phyloP scores from a whole-genome alignment of 2,113 vertebrate species.

The Aegypius monachus region DNA sequence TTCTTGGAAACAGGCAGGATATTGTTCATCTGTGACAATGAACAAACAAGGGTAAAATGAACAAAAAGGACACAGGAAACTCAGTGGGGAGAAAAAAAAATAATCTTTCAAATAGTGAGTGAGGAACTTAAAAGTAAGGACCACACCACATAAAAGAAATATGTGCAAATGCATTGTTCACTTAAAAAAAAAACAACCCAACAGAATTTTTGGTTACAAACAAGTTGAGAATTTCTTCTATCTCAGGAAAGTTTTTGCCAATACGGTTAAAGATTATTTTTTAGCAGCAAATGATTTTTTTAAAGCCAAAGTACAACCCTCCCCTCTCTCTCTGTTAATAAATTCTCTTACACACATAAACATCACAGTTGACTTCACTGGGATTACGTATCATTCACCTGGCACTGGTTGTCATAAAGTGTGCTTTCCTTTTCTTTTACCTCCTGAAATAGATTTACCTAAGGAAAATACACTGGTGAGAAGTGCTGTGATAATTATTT shows the following conservation, averaged over 20 bases:
- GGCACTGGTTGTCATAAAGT: not conserved
- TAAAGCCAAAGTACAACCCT: not conserved
- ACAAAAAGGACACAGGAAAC: not conserved
- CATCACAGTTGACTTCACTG: not conserved
- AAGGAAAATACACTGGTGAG: not conserved
- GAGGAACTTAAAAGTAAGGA: not conserved
- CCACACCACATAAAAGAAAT: not conserved
- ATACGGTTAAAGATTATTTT: not conserved
- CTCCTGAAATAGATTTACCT: not conserved
- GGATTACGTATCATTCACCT: not conserved
- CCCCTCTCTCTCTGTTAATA: not conserved
- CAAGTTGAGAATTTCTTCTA: not conserved
- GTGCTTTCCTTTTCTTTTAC: not conserved
- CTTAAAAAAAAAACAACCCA: not conserved
- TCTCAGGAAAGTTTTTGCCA: not conserved
- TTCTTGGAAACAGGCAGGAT: not conserved
- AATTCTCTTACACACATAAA: not conserved
- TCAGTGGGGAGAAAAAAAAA: rapidly evolving
- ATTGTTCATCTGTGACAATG: not conserved
- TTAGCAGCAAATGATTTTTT: not conserved
- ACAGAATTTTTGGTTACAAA: not conserved
- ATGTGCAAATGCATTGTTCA: not conserved
- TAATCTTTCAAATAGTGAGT: not conserved
- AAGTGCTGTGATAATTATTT: not conserved
- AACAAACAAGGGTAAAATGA: not conserved